Percentiles rank a stretch among this genome's conserved stretches.
Evolutionary conservation across 2,888 invertebrate genomes (phyloP).

Genomic region (Eulithis prunata): DNA sequence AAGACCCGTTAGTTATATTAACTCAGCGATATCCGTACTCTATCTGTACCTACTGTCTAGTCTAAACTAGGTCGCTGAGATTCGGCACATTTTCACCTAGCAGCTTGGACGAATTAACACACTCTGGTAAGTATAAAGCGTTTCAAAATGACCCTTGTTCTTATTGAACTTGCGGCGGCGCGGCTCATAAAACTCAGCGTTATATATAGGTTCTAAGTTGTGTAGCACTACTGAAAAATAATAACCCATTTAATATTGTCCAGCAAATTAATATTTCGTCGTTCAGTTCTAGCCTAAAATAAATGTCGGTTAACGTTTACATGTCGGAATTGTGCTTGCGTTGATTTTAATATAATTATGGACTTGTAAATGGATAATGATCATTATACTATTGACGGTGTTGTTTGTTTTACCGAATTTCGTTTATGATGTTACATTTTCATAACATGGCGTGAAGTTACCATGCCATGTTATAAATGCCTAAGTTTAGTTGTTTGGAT

Average conservation of each 20-base stretch:
- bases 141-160: no score
- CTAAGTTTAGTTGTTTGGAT: no score
- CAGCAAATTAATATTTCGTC: conserved; percentile 31
- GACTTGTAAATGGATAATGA: conserved; percentile 40
- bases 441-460: conserved; percentile 18
- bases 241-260: conserved; percentile 26
- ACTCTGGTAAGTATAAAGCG: no score
- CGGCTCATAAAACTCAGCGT: no score
- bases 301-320: conserved; percentile 30
- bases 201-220: background rate
- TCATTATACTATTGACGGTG: conserved; percentile 13
- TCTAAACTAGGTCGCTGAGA: no score
- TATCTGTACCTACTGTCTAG: no score
- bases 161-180: no score
- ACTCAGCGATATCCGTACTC: no score
- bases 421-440: conserved; percentile 19
- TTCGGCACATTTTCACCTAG: no score
- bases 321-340: conserved; percentile 24
- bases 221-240: conserved; percentile 22
- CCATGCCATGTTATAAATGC: no score
- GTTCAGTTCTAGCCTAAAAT: conserved; percentile 23
- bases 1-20: no score
- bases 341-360: conserved; percentile 39
- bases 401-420: conserved; percentile 23
- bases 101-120: no score